These are phyloP conservation scores for Aspiorhynchus laticeps DNA, from an alignment of 2,113 vertebrate species.

Conservation along the genomic window DNA sequence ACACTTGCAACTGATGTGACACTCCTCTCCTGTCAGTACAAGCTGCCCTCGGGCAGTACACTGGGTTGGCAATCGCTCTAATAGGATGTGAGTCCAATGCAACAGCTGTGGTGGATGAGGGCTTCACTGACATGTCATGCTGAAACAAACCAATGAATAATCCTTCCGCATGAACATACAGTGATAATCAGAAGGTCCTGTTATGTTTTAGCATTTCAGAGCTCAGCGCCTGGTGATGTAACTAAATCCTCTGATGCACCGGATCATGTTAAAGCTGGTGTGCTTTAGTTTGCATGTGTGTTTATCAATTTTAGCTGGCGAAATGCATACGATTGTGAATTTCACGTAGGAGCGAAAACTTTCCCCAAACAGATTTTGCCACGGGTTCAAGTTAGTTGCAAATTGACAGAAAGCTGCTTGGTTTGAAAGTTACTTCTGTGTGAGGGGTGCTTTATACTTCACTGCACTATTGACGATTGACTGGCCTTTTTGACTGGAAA, in stretches of 20 bases:
- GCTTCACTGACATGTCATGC: conserved; percentile 3
- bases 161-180: background rate
- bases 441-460: background rate
- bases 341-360: background rate
- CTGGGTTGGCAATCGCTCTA: conserved; percentile 15
- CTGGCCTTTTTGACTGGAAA: background rate
- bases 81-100: conserved; percentile 17
- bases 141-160: background rate
- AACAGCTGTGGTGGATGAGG: conserved; percentile 27
- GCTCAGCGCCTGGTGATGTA: background rate
- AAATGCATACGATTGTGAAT: background rate
- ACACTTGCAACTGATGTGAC: background rate
- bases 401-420: background rate
- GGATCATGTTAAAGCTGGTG: background rate
- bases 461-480: background rate
- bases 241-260: conserved; percentile 1
- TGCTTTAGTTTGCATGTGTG: background rate
- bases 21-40: background rate
- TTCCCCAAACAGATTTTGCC: background rate
- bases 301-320: background rate
- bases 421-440: background rate
- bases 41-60: background rate
- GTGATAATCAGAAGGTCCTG: background rate
- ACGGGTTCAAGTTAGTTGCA: background rate
- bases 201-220: conserved; percentile 9